phyloP scores from a whole-genome alignment of 2,888 invertebrate species.

The Glaucopsyche alexis region DNA sequence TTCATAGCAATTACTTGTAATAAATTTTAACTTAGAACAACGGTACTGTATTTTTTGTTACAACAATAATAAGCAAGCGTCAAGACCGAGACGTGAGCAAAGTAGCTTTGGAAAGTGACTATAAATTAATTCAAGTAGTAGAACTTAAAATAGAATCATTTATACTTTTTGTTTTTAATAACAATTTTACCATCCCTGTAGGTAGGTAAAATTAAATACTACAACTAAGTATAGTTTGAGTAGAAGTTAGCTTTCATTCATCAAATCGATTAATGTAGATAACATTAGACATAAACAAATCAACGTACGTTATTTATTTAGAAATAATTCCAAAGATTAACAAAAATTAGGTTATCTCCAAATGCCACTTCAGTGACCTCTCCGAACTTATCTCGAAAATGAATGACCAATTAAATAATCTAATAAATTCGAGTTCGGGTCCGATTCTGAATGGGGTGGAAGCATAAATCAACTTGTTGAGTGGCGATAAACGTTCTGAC shows the following conservation, averaged over 20 bases:
- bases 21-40: slow-evolving; percentile 64
- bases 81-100: not conserved
- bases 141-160: not conserved
- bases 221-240: not conserved
- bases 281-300: slow-evolving; percentile 27
- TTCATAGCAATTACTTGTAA: slow-evolving; percentile 75
- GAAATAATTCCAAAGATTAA: slow-evolving; percentile 40
- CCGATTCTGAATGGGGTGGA: slow-evolving; percentile 65
- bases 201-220: too few relatives aligned
- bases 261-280: slow-evolving; percentile 9
- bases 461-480: slow-evolving; percentile 76
- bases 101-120: not conserved
- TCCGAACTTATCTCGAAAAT: slow-evolving; percentile 70
- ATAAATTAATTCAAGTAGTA: not conserved
- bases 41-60: slow-evolving; percentile 49
- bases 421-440: slow-evolving; percentile 69
- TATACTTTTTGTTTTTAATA: not conserved
- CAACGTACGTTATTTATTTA: slow-evolving; percentile 36
- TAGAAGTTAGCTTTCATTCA: not conserved
- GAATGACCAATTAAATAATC: slow-evolving; percentile 79
- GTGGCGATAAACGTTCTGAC: slow-evolving; percentile 79
- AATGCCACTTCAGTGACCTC: slow-evolving; percentile 61
- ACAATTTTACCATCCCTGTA: too few relatives aligned
- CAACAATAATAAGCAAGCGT: slow-evolving; percentile 35
- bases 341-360: slow-evolving; percentile 50